Base-by-base conservation (phyloP, 2,113 vertebrate species). In the Xenopus laevis region DNA sequence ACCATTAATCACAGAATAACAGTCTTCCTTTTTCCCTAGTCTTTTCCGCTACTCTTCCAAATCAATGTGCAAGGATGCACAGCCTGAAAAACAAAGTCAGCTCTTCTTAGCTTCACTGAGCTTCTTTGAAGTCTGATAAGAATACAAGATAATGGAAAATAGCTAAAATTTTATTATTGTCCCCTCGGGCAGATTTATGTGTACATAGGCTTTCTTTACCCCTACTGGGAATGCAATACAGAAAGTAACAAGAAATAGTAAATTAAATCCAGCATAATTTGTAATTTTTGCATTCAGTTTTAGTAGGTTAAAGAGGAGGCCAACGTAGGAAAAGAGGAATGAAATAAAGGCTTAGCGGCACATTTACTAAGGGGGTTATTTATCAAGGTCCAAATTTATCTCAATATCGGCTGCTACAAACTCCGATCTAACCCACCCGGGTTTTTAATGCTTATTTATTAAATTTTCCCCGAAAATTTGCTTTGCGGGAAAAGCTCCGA, bases 121-220 rank as follows among this genome's bases (percentile, higher is more conserved):
- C 47, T 46, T 64, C 57, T 68, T 69, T 75, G 65, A 69, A 63
- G 73, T 75, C 60, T 57, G 59, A 70, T 70, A 67, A 53, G 68
- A 57, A 58, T 63, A 63, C 58, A 17, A 76, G 58, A 46, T 76
- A 76, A 76, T 77, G 67, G 67, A 70, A 70, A 76, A 69, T 45
- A 70, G 59, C 46, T 68, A 46, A 69, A 70, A 67, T 69, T 20
- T 69, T 76, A 77, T 70, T 70, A 70, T 69, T 46, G 67, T 64
- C 50, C 59, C 66, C 66, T 40, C 64, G 60, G 60, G 74, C 74
- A 70, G 74, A 77, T 70, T 77, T 77, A 77, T 70, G 67, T 45
- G 30, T 58, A 55, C 33, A 44, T 30, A 50, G 20, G 21, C 7
- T 61, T 55, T 55, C 16, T 55, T 55, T 55, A n/a, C 8, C 17